Evolutionary conservation across 2,888 invertebrate genomes (phyloP).

Genomic region (Mellilla xanthometata): DNA sequence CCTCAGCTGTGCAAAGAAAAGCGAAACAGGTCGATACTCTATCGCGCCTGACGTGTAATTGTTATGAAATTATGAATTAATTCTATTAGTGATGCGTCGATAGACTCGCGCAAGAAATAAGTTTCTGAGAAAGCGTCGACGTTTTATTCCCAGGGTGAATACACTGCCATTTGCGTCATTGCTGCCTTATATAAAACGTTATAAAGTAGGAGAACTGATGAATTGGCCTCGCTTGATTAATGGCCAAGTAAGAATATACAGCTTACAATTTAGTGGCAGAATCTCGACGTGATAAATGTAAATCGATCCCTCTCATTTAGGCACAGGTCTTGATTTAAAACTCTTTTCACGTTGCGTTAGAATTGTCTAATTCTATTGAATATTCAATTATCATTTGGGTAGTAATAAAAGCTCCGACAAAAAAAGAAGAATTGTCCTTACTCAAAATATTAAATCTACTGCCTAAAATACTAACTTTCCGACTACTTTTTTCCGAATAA

Average conservation of each 20-base stretch:
- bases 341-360: too few relatives aligned
- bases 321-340: background rate
- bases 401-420: too few relatives aligned
- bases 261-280: background rate
- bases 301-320: background rate
- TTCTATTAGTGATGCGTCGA: constrained; percentile 21
- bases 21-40: constrained; percentile 28
- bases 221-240: constrained; percentile 2
- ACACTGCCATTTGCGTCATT: constrained; percentile 6
- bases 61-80: constrained; percentile 29
- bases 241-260: background rate
- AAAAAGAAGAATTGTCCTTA: too few relatives aligned
- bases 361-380: too few relatives aligned
- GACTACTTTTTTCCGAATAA: too few relatives aligned
- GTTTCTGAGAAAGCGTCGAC: constrained; percentile 15
- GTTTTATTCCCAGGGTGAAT: constrained; percentile 14
- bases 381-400: too few relatives aligned
- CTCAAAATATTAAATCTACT: too few relatives aligned
- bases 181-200: background rate
- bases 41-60: constrained; percentile 26
- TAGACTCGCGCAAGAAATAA: constrained; percentile 14
- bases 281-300: background rate
- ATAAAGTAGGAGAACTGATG: background rate
- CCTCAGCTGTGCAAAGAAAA: constrained; percentile 29
- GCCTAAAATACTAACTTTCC: too few relatives aligned